phyloP scores from a whole-genome alignment of 2,888 invertebrate species.

The Dynastes maya region DNA sequence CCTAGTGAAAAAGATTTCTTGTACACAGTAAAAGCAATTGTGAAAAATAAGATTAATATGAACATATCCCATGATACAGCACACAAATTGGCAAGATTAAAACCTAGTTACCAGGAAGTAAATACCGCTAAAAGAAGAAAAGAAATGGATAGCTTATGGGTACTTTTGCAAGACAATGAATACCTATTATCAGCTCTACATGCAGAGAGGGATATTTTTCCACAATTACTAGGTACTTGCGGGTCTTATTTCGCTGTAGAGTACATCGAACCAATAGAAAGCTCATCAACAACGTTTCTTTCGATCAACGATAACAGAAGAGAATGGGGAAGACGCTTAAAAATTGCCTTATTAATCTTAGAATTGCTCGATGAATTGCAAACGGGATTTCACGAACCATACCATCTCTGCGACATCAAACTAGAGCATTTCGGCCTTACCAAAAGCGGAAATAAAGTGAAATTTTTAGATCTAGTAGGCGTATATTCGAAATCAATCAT shows the following conservation, averaged over 20 bases:
- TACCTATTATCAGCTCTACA: conserved; percentile 76
- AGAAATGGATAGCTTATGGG: conserved; percentile 78
- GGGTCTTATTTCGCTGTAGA: conserved; percentile 80
- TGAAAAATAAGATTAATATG: conserved; percentile 73
- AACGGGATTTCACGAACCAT: conserved; percentile 74
- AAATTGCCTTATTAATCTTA: conserved; percentile 75
- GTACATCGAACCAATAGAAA: conserved; percentile 74
- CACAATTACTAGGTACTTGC: conserved; percentile 78
- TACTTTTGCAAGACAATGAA: conserved; percentile 78
- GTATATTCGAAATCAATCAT: conserved; percentile 75
- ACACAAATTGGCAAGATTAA: conserved; percentile 71
- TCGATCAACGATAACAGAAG: conserved; percentile 72
- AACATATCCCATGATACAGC: conserved; percentile 72
- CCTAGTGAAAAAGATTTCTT: conserved; percentile 73
- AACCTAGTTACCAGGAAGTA: conserved; percentile 70
- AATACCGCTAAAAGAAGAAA: conserved; percentile 67
- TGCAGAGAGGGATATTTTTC: conserved; percentile 76
- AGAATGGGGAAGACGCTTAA: conserved; percentile 75
- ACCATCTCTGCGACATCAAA: conserved; percentile 81
- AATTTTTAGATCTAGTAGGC: conserved; percentile 78
- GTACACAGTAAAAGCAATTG: conserved; percentile 72
- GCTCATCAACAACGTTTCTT: conserved; percentile 71
- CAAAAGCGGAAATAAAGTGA: conserved; percentile 71
- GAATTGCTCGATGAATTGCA: conserved; percentile 77
- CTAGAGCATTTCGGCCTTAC: conserved; percentile 78